Evolutionary conservation across 2,888 invertebrate species (phyloP).

Genomic region (Phania funesta): DNA sequence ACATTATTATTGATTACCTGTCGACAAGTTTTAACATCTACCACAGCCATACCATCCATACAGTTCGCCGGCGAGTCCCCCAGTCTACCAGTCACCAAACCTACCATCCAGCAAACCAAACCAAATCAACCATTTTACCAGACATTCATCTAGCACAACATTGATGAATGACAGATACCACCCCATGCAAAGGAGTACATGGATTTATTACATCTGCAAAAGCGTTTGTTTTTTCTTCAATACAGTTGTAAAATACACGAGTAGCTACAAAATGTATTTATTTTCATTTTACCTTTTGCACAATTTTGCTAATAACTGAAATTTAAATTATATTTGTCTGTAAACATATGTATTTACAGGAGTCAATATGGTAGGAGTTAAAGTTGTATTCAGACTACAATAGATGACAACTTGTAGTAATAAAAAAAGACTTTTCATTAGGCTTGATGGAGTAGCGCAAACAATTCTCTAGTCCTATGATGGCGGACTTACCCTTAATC

Average conservation of each 20-base stretch:
- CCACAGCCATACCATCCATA: conserved; percentile 39
- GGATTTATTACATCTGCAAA: conserved; percentile 29
- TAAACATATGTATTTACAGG: not conserved
- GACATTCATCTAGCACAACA: conserved; percentile 43
- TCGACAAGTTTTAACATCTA: conserved; percentile 64
- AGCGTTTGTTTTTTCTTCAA: not conserved
- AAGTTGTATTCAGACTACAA: too few species aligned
- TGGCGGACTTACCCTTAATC: too few species aligned
- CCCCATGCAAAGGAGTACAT: conserved; percentile 38
- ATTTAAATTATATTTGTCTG: conserved; percentile 6
- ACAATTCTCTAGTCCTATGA: too few species aligned
- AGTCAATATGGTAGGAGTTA: not conserved
- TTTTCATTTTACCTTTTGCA: not conserved
- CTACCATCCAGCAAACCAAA: conserved; percentile 13
- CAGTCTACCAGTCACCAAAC: not conserved
- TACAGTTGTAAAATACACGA: conserved; percentile 1
- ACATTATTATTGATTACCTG: conserved; percentile 69
- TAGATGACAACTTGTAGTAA: too few species aligned
- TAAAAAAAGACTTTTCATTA: too few species aligned
- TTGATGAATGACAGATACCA: conserved; percentile 66
- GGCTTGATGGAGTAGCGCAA: too few species aligned
- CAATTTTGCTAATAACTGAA: conserved; percentile 10
- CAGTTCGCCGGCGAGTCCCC: not conserved
- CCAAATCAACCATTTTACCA: conserved; percentile 28
- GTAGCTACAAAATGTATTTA: not conserved